These are phyloP conservation scores for Callosobruchus maculatus DNA, from an alignment of 2,888 invertebrate genomes.

Conservation along the genomic window DNA sequence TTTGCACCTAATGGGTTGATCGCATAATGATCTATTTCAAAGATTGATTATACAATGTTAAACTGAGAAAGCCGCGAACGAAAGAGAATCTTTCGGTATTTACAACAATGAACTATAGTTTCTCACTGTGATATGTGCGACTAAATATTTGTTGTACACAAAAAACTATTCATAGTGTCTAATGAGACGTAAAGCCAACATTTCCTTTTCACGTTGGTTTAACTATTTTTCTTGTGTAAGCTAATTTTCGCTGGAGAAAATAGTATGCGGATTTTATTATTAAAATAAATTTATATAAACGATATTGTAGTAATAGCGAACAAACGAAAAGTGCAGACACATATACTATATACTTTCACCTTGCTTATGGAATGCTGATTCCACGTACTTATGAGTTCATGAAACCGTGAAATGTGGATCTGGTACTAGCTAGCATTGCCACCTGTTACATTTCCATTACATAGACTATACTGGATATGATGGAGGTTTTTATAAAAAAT, in stretches of 20 bases:
- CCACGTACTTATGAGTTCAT: too few relatives aligned
- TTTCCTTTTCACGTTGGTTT: not conserved
- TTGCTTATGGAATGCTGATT: too few relatives aligned
- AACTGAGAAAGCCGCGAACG: not conserved
- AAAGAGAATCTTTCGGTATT: not conserved
- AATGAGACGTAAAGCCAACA: not conserved
- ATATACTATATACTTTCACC: too few relatives aligned
- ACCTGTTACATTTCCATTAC: too few relatives aligned
- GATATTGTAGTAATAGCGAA: not conserved
- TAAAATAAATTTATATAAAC: not conserved
- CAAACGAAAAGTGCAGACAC: not conserved
- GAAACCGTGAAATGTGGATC: too few relatives aligned
- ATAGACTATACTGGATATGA: too few relatives aligned
- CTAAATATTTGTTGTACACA: not conserved
- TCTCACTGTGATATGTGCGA: not conserved
- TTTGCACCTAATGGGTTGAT: not conserved
- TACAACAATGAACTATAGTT: not conserved
- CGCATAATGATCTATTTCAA: not conserved
- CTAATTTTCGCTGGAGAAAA: not conserved
- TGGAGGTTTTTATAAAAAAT: too few relatives aligned
- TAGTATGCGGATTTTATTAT: not conserved
- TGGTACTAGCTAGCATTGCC: too few relatives aligned
- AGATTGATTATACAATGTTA: not conserved
- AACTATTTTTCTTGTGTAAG: not conserved
- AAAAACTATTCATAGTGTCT: not conserved